phyloP scores from a whole-genome alignment of 2,797 vertebrate genomes.

The Sebastiscus tertius region DNA sequence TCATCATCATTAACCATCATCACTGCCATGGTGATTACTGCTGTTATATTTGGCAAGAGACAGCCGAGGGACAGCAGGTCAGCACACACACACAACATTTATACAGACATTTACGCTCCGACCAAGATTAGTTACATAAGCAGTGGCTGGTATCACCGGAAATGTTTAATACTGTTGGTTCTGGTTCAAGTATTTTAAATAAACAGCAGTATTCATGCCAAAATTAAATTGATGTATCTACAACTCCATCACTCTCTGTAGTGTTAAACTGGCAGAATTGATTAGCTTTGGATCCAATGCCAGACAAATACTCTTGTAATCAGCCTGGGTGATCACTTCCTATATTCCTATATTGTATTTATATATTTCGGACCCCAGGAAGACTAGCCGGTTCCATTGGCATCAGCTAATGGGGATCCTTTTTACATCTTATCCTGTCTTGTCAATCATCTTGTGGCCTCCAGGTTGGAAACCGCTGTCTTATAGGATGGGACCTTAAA shows the following conservation, averaged over 20 bases:
- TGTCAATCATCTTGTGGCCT: background rate
- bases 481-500: background rate
- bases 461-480: background rate
- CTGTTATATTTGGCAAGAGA: conserved; percentile 66
- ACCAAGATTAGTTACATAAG: conserved; percentile 5
- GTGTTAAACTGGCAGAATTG: background rate
- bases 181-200: conserved; percentile 29
- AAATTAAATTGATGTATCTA: background rate
- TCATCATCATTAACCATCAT: conserved; percentile 79
- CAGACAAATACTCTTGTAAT: background rate
- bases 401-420: too few species aligned
- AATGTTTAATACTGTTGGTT: conserved; percentile 5
- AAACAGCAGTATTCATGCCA: background rate
- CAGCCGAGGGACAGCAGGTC: conserved; percentile 53
- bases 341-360: too few species aligned
- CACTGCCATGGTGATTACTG: conserved; percentile 64
- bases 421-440: too few species aligned
- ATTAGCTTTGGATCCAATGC: background rate
- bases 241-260: background rate
- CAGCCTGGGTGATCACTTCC: background rate
- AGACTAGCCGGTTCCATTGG: fast-evolving
- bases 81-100: background rate
- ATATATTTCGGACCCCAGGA: too few species aligned
- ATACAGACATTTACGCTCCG: background rate
- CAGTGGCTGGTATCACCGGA: background rate